These are phyloP conservation scores for Rhodophaea formosa DNA, from an alignment of 2,888 invertebrate species.

Conservation along the genomic window DNA sequence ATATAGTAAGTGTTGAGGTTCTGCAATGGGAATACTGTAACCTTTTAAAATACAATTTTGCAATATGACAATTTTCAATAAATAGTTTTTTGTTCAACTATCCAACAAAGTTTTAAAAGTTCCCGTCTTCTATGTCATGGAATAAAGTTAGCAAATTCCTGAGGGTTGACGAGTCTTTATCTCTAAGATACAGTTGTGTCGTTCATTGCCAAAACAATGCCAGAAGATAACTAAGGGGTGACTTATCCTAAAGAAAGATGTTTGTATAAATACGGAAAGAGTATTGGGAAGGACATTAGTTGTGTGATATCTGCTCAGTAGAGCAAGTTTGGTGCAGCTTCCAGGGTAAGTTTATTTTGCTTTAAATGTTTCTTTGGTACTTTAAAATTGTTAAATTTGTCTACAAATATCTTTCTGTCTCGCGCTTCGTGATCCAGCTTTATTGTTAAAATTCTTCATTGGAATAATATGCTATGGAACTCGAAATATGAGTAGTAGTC, in stretches of 20 bases:
- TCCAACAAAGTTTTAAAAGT: neutral
- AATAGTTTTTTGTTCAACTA: no score
- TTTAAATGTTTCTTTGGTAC: neutral
- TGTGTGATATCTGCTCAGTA: slow-evolving; percentile 29
- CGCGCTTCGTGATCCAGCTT: no score
- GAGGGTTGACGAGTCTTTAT: slow-evolving; percentile 60
- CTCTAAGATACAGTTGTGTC: slow-evolving; percentile 24
- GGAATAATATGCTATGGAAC: no score
- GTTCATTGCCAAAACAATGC: slow-evolving; percentile 56
- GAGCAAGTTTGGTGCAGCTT: slow-evolving; percentile 23
- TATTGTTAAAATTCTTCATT: no score
- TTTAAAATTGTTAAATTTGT: neutral
- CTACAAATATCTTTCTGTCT: no score
- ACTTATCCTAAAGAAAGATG: slow-evolving; percentile 28
- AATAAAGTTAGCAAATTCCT: slow-evolving; percentile 46
- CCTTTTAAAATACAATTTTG: no score
- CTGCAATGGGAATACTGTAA: no score
- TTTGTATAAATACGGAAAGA: slow-evolving; percentile 53
- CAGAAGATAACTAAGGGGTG: slow-evolving; percentile 48
- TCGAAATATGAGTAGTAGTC: no score
- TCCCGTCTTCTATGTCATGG: neutral
- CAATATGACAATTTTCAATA: no score
- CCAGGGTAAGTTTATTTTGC: slow-evolving; percentile 43
- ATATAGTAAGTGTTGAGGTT: no score
- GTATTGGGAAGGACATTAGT: slow-evolving; percentile 41